A percentile compares a stretch with the other conserved stretches of the same genome.
Conservation (phyloP, 1,140 invertebrate species). For the Conus betulinus region DNA sequence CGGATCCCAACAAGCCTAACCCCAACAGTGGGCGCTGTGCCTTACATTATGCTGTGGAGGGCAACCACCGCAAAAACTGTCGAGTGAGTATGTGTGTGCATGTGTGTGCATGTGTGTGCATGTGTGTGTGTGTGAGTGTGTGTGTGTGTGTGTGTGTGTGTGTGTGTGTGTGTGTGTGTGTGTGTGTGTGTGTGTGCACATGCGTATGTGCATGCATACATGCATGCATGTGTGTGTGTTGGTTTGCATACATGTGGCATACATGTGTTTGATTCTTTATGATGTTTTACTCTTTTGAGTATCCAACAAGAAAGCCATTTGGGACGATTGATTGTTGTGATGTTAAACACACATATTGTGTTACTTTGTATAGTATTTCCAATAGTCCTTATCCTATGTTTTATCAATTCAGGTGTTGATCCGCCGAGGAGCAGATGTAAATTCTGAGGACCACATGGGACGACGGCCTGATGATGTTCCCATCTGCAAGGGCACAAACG, state of each 20-base stretch:
- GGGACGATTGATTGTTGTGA: too few species aligned
- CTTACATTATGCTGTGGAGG: conserved; percentile 67
- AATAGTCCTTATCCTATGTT: not conserved
- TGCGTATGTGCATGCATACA: not conserved
- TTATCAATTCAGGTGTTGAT: conserved; percentile 62
- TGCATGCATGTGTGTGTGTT: not conserved
- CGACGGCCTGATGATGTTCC: conserved; percentile 64
- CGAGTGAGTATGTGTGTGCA: conserved; percentile 51
- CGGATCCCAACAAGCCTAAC: conserved; percentile 67
- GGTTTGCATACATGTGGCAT: not conserved
- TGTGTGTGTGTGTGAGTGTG: too few species aligned
- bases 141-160: too few species aligned
- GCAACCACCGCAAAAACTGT: conserved; percentile 67
- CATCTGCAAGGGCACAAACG: conserved; percentile 28
- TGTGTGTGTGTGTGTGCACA: not conserved
- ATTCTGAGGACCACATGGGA: conserved; percentile 61
- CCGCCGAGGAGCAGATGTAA: conserved; percentile 66
- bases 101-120: too few species aligned
- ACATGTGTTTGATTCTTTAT: too few species aligned
- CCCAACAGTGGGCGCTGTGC: conserved; percentile 59
- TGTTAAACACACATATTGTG: not conserved
- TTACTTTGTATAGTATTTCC: not conserved
- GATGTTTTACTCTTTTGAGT: too few species aligned
- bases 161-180: not conserved
- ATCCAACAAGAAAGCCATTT: too few species aligned